Conservation (phyloP, 1,140 invertebrate genomes). For the Nylanderia fulva region DNA sequence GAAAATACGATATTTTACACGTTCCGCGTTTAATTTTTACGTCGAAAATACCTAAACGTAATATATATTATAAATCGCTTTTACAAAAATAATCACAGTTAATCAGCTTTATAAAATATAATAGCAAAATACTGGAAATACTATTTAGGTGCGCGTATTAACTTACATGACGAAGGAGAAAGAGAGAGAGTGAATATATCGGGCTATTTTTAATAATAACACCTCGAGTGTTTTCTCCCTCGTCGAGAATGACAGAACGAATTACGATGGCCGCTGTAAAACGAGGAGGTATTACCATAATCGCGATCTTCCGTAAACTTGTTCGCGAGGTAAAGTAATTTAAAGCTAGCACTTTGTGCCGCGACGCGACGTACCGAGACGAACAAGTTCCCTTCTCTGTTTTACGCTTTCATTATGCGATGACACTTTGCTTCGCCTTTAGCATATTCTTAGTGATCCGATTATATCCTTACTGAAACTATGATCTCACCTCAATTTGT, state of each 20-base stretch:
- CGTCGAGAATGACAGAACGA: constrained; percentile 5
- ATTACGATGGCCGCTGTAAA: constrained; percentile 24
- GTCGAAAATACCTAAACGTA: neutral
- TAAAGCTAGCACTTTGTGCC: constrained; percentile 63
- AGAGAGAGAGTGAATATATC: neutral
- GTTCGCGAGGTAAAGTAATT: constrained; percentile 37
- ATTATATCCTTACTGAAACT: constrained; percentile 9
- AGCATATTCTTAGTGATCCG: constrained; percentile 17
- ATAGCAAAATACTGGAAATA: neutral
- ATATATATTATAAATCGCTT: neutral
- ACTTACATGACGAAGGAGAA: neutral
- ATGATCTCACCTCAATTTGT: neutral
- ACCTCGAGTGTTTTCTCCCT: neutral
- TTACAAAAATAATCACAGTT: neutral
- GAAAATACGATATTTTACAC: neutral
- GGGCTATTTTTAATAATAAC: constrained; percentile 49
- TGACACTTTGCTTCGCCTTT: neutral
- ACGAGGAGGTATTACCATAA: constrained; percentile 46
- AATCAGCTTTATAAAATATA: constrained; percentile 10
- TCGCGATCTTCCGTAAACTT: constrained; percentile 55
- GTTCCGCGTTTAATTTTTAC: neutral
- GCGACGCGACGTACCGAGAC: constrained; percentile 42
- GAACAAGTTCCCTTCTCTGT: constrained; percentile 43
- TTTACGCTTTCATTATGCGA: constrained; percentile 41
- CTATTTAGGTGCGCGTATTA: neutral